Evolutionary conservation across 2,797 vertebrate genomes (phyloP).

Genomic region (Cirrhinus molitorella): DNA sequence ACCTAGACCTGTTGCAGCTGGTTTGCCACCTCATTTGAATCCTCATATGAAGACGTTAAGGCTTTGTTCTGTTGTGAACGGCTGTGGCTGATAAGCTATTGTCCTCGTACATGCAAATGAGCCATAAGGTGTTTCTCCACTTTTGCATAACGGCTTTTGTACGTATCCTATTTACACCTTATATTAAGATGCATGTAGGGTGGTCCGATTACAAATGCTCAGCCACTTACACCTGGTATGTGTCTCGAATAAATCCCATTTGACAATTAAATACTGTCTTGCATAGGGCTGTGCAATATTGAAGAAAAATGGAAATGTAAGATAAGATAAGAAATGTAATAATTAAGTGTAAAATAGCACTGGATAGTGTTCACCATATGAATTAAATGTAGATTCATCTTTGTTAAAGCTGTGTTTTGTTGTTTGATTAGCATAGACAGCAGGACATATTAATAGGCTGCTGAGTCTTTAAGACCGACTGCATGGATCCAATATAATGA

Average conservation of each 20-base stretch:
- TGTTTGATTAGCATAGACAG: no score
- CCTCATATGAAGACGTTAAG: conserved; percentile 48
- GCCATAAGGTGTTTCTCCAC: not conserved
- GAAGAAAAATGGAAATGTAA: no score
- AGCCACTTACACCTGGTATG: not conserved
- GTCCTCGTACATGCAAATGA: not conserved
- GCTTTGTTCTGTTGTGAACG: conserved; percentile 1
- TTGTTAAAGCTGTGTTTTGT: no score
- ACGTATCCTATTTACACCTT: not conserved
- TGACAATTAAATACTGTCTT: not conserved
- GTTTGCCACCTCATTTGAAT: conserved; percentile 53
- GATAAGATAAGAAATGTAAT: no score
- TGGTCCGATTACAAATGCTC: not conserved
- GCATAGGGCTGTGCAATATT: no score
- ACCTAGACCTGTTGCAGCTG: conserved; percentile 60
- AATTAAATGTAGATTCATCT: no score
- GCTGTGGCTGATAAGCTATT: not conserved
- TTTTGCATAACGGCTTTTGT: not conserved
- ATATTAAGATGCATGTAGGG: not conserved
- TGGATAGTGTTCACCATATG: no score
- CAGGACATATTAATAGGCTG: no score
- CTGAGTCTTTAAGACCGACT: no score
- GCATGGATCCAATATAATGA: no score
- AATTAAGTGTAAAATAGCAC: no score
- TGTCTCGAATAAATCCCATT: not conserved